Conservation (phyloP, 30 jellyfish, hydroid and myxozoan genomes). For the Cassiopea andromeda region DNA sequence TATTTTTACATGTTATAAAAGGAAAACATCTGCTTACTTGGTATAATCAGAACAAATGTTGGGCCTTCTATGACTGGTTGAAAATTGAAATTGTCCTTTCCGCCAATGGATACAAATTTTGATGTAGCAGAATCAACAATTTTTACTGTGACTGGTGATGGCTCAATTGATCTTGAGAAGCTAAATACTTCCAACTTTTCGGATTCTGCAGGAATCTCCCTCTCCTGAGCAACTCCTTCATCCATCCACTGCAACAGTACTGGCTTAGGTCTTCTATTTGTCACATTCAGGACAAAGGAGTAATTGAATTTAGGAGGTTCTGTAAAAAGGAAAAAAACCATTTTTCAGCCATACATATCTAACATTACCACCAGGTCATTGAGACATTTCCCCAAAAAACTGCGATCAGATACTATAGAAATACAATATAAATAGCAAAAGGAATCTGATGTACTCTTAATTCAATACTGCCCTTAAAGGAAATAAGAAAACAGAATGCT, state of each 20-base stretch:
- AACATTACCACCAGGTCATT: too few relatives aligned
- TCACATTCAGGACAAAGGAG: constrained; percentile 17
- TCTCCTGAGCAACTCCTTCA: background rate
- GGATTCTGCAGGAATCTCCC: constrained; percentile 1
- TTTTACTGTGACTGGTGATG: constrained; percentile 15
- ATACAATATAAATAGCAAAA: too few relatives aligned
- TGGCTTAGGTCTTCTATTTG: constrained; percentile 4
- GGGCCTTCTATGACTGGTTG: constrained; percentile 33
- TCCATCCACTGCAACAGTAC: constrained; percentile 18
- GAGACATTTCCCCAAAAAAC: too few relatives aligned
- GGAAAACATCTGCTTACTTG: constrained; percentile 21
- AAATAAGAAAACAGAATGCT: too few relatives aligned
- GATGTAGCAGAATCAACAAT: constrained; percentile 22
- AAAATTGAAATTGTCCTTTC: constrained; percentile 6
- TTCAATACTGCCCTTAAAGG: too few relatives aligned
- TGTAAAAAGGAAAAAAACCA: background rate
- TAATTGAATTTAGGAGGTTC: constrained; percentile 39
- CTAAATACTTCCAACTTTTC: background rate
- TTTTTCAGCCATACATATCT: background rate
- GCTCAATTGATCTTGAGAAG: background rate
- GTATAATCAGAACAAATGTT: constrained; percentile 6
- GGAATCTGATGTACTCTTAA: too few relatives aligned
- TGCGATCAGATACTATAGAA: too few relatives aligned
- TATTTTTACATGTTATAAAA: background rate
- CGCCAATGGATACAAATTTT: background rate